A percentile compares a stretch with the other conserved stretches of the same genome.
Evolutionary conservation across 2,797 vertebrate species (phyloP).

Genomic region (Anisognathus igniventris): DNA sequence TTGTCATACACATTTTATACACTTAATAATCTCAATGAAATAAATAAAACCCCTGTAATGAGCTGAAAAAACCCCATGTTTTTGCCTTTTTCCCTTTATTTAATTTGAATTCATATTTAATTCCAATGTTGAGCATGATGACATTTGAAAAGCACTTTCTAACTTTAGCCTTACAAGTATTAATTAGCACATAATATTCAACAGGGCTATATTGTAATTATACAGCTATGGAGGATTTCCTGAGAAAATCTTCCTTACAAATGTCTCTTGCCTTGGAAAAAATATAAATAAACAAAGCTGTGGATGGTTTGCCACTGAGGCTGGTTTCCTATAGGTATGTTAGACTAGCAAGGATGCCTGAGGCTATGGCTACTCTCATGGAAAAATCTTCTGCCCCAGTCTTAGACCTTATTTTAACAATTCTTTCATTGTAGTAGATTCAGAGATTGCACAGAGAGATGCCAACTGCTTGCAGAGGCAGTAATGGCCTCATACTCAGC

Average conservation of each 20-base stretch:
- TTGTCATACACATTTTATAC: neutral
- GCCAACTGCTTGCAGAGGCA: neutral
- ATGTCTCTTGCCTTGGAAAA: neutral
- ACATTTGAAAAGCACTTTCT: neutral
- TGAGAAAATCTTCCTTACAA: neutral
- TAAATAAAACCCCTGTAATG: neutral
- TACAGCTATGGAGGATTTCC: neutral
- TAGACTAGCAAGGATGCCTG: neutral
- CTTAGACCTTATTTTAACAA: neutral
- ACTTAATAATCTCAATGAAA: neutral
- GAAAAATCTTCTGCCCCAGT: neutral
- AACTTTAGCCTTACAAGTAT: neutral
- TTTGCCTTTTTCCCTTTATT: neutral
- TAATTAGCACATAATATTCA: neutral
- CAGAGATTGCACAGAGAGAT: neutral
- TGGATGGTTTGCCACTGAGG: neutral
- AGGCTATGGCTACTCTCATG: neutral
- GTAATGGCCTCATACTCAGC: neutral
- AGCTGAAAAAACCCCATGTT: neutral
- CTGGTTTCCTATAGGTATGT: neutral
- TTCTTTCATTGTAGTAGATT: neutral
- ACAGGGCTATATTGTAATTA: neutral
- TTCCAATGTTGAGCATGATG: neutral
- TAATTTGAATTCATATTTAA: neutral
- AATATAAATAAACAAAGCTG: neutral